Evolutionary conservation across 2,888 invertebrate species (phyloP).

Genomic region (Chorisops tibialis): DNA sequence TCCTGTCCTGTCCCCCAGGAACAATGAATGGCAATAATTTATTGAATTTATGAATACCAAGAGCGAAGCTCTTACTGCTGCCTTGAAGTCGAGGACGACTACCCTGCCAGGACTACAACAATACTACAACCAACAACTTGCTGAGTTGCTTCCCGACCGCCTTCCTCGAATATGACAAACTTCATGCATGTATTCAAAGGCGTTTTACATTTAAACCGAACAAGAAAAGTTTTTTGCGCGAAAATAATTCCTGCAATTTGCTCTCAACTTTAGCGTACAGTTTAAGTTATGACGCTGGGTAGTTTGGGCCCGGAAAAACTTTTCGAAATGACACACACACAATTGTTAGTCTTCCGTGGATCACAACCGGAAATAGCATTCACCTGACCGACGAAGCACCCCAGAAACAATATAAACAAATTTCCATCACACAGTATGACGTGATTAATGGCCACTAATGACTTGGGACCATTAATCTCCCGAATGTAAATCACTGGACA

Average conservation of each 20-base stretch:
- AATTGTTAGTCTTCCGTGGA: too few relatives aligned
- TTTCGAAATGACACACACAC: too few relatives aligned
- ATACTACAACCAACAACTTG: background rate
- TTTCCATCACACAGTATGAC: too few relatives aligned
- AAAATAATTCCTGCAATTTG: conserved; percentile 26
- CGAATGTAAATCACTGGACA: conserved; percentile 23
- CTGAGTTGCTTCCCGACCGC: too few relatives aligned
- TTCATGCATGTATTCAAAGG: conserved; percentile 24
- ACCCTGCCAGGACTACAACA: background rate
- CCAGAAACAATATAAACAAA: too few relatives aligned
- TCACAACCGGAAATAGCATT: too few relatives aligned
- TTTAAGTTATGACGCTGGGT: background rate
- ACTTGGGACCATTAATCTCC: conserved; percentile 29
- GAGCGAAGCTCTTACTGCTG: background rate
- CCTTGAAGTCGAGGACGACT: background rate
- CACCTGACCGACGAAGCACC: too few relatives aligned
- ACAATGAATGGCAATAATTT: conserved; percentile 29
- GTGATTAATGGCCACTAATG: conserved; percentile 31
- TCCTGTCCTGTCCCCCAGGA: conserved; percentile 16
- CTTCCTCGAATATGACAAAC: background rate
- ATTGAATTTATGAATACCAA: conserved; percentile 30
- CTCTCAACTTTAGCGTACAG: conserved; percentile 9
- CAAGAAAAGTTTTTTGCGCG: conserved; percentile 22
- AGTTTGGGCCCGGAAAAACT: too few relatives aligned
- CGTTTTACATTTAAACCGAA: conserved; percentile 15